Conservation (phyloP, 2,888 invertebrate species). For the Coelinius sp. region DNA sequence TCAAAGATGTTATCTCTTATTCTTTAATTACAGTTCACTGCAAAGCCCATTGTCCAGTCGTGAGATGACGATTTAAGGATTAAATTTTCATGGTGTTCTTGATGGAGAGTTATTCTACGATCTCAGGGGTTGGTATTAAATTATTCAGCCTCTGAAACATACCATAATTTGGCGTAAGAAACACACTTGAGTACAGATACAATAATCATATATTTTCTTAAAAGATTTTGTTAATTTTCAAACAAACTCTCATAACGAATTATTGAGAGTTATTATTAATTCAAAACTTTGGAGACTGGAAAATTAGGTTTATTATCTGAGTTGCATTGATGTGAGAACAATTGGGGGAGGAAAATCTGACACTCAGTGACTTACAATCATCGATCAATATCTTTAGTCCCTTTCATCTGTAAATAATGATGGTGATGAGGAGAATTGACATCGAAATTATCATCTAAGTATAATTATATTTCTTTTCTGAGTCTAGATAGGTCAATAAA, state of each 20-base stretch:
- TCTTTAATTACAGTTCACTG: constrained; percentile 64
- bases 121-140: constrained; percentile 18
- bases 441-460: not conserved
- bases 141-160: constrained; percentile 59
- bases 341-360: not conserved
- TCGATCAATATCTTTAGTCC: constrained; percentile 44
- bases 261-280: not conserved
- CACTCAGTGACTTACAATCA: constrained; percentile 48
- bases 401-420: constrained; percentile 59
- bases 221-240: not conserved
- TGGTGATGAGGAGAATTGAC: not conserved
- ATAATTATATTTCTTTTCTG: not conserved
- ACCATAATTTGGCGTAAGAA: constrained; percentile 37
- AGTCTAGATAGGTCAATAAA: not conserved
- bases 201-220: not conserved
- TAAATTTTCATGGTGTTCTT: not conserved
- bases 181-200: not conserved
- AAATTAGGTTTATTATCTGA: not conserved
- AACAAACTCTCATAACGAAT: not conserved
- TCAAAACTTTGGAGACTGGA: not conserved
- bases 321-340: not conserved
- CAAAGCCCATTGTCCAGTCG: constrained; percentile 62
- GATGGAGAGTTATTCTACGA: constrained; percentile 13
- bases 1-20: constrained; percentile 26
- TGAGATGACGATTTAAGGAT: constrained; percentile 61